These are phyloP conservation scores for Sebastolobus alascanus DNA, from an alignment of 2,797 vertebrate species.

Conservation along the genomic window DNA sequence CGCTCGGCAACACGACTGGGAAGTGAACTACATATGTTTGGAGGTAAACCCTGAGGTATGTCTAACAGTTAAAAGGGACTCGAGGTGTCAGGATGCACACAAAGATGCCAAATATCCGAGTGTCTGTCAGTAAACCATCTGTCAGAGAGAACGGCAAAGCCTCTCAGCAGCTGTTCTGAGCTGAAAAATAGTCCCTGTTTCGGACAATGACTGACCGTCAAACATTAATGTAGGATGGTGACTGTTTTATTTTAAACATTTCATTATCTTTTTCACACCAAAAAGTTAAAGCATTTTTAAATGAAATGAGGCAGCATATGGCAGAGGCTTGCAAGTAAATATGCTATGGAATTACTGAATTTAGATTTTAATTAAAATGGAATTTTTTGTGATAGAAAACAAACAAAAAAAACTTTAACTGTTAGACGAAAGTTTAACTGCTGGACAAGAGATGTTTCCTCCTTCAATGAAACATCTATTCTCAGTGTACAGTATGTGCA, in stretches of 20 bases:
- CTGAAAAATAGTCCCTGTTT: background rate
- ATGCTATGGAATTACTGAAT: background rate
- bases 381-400: too few species aligned
- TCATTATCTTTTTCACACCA: background rate
- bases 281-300: background rate
- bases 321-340: background rate
- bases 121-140: constrained; percentile 27
- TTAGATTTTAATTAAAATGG: background rate
- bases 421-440: too few species aligned
- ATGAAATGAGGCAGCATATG: background rate
- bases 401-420: too few species aligned
- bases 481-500: too few species aligned
- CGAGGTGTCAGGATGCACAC: constrained; percentile 17
- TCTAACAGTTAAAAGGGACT: constrained; percentile 33
- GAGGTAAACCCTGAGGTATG: constrained; percentile 33
- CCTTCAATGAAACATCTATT: too few species aligned
- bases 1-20: constrained; percentile 10
- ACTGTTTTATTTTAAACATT: background rate
- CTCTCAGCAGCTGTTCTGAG: constrained; percentile 7
- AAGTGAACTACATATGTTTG: constrained; percentile 21
- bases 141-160: background rate
- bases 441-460: too few species aligned
- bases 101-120: constrained; percentile 30
- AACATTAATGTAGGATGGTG: background rate
- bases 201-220: background rate